phyloP scores from a whole-genome alignment of 2,113 vertebrate species.

The Psettodes erumei region DNA sequence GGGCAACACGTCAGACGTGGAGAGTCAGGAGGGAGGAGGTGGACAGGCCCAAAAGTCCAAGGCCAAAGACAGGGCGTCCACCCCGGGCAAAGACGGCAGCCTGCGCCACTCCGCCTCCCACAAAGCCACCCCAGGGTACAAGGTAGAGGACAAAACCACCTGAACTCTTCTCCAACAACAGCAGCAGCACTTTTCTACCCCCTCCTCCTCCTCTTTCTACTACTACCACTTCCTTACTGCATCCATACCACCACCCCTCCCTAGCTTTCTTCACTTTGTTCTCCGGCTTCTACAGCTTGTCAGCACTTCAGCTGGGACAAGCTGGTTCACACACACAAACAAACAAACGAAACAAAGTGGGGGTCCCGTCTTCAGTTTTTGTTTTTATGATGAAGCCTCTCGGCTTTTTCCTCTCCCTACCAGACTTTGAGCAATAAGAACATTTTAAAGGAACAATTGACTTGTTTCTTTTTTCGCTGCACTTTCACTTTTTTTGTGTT shows the following conservation, averaged over 20 bases:
- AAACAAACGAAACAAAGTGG: slow-evolving; percentile 32
- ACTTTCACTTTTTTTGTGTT: slow-evolving; percentile 62
- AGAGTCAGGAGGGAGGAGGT: slow-evolving; percentile 93
- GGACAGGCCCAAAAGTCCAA: slow-evolving; percentile 85
- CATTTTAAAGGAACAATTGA: slow-evolving; percentile 73
- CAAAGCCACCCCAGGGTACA: slow-evolving; percentile 97
- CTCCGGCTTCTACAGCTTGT: slow-evolving; percentile 69
- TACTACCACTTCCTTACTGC: slow-evolving; percentile 74
- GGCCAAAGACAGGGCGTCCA: slow-evolving; percentile 89
- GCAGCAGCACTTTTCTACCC: slow-evolving; percentile 83
- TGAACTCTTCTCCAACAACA: slow-evolving; percentile 89
- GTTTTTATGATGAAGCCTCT: slow-evolving; percentile 49
- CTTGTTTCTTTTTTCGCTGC: slow-evolving; percentile 64
- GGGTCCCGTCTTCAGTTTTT: slow-evolving; percentile 58
- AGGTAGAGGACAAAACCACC: slow-evolving; percentile 99
- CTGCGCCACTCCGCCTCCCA: slow-evolving; percentile 88
- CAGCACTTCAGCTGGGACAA: slow-evolving; percentile 74
- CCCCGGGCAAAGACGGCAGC: slow-evolving; percentile 90
- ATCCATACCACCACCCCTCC: slow-evolving; percentile 69
- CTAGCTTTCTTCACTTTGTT: slow-evolving; percentile 72
- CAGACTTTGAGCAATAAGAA: slow-evolving; percentile 82
- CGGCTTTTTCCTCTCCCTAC: slow-evolving; percentile 36
- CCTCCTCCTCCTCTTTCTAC: slow-evolving; percentile 78
- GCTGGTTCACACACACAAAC: slow-evolving; percentile 46
- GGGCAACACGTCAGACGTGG: slow-evolving; percentile 93